Percentiles rank a stretch among this genome's conserved stretches.
phyloP scores from a whole-genome alignment of 2,888 invertebrate species.

The Drosophila planitibia region DNA sequence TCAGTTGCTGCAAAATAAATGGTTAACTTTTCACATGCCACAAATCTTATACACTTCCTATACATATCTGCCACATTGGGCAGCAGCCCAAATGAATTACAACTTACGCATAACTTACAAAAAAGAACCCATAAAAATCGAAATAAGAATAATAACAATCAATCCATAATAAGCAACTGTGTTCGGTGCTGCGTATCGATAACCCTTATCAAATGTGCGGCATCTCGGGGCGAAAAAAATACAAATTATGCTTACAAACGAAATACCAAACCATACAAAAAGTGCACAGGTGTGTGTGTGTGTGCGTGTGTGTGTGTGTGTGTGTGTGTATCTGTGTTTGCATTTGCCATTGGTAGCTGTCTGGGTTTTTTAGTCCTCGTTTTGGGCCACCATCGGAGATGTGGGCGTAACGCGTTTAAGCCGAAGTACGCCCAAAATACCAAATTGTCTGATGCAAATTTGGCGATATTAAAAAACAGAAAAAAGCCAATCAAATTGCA shows the following conservation, averaged over 20 bases:
- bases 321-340: constrained; percentile 20
- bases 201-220: constrained; percentile 72
- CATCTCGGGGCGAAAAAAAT: constrained; percentile 64
- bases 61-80: constrained; percentile 4
- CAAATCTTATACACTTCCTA: too few relatives aligned
- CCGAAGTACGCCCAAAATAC: constrained; percentile 45
- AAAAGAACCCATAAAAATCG: neutral
- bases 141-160: constrained; percentile 14
- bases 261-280: constrained; percentile 39
- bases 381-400: constrained; percentile 45
- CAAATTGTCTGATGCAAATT: constrained; percentile 66
- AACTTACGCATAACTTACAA: constrained; percentile 29
- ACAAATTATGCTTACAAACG: constrained; percentile 69
- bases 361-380: constrained; percentile 14
- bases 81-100: constrained; percentile 44
- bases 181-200: constrained; percentile 57
- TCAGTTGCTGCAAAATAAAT: neutral
- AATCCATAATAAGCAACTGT: constrained; percentile 57
- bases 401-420: constrained; percentile 64
- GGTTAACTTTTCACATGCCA: neutral
- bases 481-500: constrained; percentile 61
- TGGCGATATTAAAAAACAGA: constrained; percentile 54
- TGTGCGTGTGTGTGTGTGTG: constrained; percentile 4
- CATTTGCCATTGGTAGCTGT: constrained; percentile 22
- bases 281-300: neutral